These are phyloP conservation scores for Chrysaora quinquecirrha DNA, from an alignment of 30 jellyfish, hydroid and myxozoan genomes.

Conservation along the genomic window DNA sequence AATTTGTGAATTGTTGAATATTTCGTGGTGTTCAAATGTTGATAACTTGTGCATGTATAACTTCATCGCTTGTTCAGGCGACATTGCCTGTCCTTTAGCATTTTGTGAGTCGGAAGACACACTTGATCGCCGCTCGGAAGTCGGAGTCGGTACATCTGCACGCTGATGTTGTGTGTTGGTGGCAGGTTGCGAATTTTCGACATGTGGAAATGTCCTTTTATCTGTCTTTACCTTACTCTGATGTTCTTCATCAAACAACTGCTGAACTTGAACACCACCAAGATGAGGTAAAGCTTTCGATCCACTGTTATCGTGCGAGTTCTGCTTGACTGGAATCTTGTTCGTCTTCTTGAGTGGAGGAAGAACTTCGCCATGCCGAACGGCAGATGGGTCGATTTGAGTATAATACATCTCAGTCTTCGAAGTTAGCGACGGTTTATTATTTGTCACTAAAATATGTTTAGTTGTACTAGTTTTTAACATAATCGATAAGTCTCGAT, in stretches of 20 bases:
- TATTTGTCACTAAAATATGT: constrained; percentile 68
- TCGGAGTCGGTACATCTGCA: constrained; percentile 72
- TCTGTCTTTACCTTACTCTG: constrained; percentile 74
- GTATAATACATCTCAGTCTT: constrained; percentile 75
- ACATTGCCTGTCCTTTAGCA: constrained; percentile 82
- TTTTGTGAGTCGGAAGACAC: constrained; percentile 81
- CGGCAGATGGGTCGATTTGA: constrained; percentile 71
- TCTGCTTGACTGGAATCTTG: constrained; percentile 74
- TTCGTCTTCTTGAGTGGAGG: constrained; percentile 92
- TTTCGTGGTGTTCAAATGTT: constrained; percentile 96
- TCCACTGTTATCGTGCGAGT: constrained; percentile 77
- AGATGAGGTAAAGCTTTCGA: constrained; percentile 78
- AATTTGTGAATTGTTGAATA: constrained; percentile 88
- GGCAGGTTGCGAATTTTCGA: constrained; percentile 64
- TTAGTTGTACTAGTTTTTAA: constrained; percentile 81
- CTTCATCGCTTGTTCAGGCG: constrained; percentile 95
- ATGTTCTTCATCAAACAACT: constrained; percentile 81
- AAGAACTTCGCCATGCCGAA: constrained; percentile 92
- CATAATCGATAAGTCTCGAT: constrained; percentile 56
- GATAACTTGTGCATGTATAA: constrained; percentile 90
- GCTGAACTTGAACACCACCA: constrained; percentile 93
- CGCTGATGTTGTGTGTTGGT: constrained; percentile 40
- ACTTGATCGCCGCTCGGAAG: constrained; percentile 90
- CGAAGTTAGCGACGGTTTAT: constrained; percentile 63
- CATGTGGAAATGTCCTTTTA: constrained; percentile 79